Percentiles rank a stretch among this genome's conserved stretches.
These are phyloP conservation scores for Chaetorhynchus papuensis DNA, from an alignment of 2,113 vertebrate species.

Conservation along the genomic window DNA sequence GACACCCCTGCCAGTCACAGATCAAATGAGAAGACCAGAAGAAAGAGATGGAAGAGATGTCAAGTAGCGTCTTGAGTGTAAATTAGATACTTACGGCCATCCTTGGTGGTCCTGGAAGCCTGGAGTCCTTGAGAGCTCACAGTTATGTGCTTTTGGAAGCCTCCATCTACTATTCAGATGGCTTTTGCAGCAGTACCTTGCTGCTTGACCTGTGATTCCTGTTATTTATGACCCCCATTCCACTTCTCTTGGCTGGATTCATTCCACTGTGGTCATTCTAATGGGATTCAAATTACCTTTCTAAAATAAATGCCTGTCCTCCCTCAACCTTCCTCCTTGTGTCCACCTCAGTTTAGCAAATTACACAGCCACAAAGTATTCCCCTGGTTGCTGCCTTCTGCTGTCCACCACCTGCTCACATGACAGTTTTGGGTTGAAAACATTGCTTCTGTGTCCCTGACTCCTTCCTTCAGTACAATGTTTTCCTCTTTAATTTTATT, in stretches of 20 bases:
- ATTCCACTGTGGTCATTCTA: conserved; percentile 6
- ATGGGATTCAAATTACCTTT: conserved; percentile 23
- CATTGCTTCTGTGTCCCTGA: not conserved
- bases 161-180: not conserved
- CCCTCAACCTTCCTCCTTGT: not conserved
- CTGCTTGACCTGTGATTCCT: not conserved
- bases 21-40: not conserved
- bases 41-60: not conserved
- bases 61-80: not conserved
- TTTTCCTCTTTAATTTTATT: conserved; percentile 32
- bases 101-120: not conserved
- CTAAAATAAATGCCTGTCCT: conserved; percentile 21
- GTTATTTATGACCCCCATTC: conserved; percentile 15
- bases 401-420: not conserved
- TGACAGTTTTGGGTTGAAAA: not conserved
- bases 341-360: not conserved
- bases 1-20: not conserved
- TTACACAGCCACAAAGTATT: not conserved
- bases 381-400: not conserved
- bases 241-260: not conserved
- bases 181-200: not conserved
- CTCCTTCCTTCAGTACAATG: not conserved
- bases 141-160: not conserved
- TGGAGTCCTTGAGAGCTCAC: not conserved
- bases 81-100: not conserved